Percentiles rank a stretch among this genome's conserved stretches.
phyloP scores from a whole-genome alignment of 2,113 vertebrate species.

The Buteo buteo region DNA sequence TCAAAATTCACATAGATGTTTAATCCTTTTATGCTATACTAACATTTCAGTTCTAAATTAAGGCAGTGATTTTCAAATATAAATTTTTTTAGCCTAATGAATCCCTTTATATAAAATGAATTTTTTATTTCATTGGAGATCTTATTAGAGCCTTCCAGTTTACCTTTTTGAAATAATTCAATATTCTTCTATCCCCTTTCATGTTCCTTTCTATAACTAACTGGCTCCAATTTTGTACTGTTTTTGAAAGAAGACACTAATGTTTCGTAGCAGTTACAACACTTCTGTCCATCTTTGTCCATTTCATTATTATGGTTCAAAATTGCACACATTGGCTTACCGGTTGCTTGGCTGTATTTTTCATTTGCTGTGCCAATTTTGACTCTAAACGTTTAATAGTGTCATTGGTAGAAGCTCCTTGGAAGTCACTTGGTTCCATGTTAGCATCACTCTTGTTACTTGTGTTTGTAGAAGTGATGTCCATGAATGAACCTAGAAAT shows the following conservation, averaged over 20 bases:
- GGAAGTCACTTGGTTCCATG: constrained; percentile 86
- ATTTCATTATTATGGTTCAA: not conserved
- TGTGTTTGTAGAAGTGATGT: constrained; percentile 88
- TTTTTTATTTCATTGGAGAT: not conserved
- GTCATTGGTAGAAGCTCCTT: constrained; percentile 89
- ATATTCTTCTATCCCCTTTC: not conserved
- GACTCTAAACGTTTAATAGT: constrained; percentile 94
- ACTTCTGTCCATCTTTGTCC: not conserved
- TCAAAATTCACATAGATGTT: not conserved
- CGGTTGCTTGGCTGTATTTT: constrained; percentile 79
- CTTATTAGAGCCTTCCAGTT: not conserved
- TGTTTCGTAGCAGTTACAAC: not conserved
- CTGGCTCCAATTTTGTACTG: not conserved
- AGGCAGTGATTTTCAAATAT: not conserved
- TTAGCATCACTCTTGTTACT: constrained; percentile 93
- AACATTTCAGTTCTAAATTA: not conserved
- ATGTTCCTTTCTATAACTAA: not conserved
- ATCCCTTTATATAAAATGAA: not conserved
- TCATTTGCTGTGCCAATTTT: constrained; percentile 85
- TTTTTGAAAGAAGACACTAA: not conserved
- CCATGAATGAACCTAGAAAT: constrained; percentile 86
- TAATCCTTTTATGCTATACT: not conserved
- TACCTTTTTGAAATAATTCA: not conserved
- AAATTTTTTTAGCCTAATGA: not conserved
- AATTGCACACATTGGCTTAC: constrained; percentile 42